Conservation (phyloP, 2,888 invertebrate genomes). For the Nomada goodeniana region DNA sequence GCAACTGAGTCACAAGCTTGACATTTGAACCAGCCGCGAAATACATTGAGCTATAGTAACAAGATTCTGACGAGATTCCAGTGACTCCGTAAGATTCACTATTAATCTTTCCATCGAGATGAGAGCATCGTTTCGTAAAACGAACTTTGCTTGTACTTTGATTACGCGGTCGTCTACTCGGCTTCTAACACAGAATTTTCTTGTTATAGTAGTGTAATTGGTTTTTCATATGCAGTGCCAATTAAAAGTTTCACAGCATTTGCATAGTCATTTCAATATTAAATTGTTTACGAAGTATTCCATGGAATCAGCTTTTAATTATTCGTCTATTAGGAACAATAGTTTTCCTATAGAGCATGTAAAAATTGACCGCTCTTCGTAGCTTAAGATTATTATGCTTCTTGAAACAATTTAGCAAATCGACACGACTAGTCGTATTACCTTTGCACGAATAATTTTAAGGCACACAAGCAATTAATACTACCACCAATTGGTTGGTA, state of each 20-base stretch:
- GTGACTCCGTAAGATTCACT: constrained; percentile 12
- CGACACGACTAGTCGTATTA: too few species aligned
- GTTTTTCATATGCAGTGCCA: neutral
- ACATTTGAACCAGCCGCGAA: constrained; percentile 15
- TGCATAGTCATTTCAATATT: neutral
- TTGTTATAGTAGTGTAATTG: neutral
- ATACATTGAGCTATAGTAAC: neutral
- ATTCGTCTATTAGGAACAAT: too few species aligned
- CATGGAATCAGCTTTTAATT: neutral
- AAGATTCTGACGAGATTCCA: constrained; percentile 15
- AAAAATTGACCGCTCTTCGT: too few species aligned
- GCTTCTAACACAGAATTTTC: constrained; percentile 4
- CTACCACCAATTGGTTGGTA: too few species aligned
- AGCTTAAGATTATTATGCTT: too few species aligned
- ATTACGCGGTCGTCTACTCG: constrained; percentile 2
- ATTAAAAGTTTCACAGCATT: neutral
- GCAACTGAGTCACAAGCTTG: neutral
- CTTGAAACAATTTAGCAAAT: too few species aligned
- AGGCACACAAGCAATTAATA: too few species aligned
- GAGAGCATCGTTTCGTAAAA: neutral
- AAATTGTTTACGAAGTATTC: neutral
- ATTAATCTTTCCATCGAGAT: constrained; percentile 12
- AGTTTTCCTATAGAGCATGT: too few species aligned
- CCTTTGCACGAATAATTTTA: too few species aligned
- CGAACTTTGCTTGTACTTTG: constrained; percentile 15